These are phyloP conservation scores for Psettodes erumei DNA, from an alignment of 2,113 vertebrate genomes.

Conservation along the genomic window DNA sequence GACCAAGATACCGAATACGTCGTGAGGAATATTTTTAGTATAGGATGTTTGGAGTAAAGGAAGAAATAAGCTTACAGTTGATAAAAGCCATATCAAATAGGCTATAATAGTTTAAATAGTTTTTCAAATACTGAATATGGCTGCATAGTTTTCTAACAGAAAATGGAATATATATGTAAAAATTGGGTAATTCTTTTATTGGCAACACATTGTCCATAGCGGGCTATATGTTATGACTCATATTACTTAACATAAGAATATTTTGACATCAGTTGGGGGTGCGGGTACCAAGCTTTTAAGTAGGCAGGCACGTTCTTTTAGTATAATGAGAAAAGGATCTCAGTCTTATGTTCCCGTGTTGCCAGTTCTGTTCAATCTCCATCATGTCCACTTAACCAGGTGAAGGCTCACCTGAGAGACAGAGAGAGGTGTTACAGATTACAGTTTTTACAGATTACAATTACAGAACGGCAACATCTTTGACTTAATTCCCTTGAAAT, in stretches of 20 bases:
- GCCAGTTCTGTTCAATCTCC: background rate
- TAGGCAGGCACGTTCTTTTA: background rate
- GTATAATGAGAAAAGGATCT: background rate
- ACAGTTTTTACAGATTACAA: too few relatives aligned
- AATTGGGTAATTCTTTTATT: background rate
- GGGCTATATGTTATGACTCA: background rate
- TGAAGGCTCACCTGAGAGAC: constrained; percentile 31
- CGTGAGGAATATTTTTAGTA: background rate
- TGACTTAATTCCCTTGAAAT: background rate
- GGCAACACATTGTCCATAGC: background rate
- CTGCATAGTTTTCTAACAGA: background rate
- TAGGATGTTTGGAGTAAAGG: background rate
- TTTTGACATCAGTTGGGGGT: background rate
- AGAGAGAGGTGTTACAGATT: too few relatives aligned
- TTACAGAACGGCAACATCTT: background rate
- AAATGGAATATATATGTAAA: background rate
- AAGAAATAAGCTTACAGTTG: background rate
- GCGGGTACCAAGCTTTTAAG: background rate
- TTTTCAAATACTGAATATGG: background rate
- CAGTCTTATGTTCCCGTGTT: background rate
- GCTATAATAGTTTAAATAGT: background rate
- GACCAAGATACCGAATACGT: too few relatives aligned
- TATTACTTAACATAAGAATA: background rate
- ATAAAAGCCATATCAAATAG: background rate
- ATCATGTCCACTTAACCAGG: background rate